A percentile compares a stretch with the other conserved stretches of the same genome.
phyloP scores from a whole-genome alignment of 1,140 invertebrate species.

The Riptortus pedestris region DNA sequence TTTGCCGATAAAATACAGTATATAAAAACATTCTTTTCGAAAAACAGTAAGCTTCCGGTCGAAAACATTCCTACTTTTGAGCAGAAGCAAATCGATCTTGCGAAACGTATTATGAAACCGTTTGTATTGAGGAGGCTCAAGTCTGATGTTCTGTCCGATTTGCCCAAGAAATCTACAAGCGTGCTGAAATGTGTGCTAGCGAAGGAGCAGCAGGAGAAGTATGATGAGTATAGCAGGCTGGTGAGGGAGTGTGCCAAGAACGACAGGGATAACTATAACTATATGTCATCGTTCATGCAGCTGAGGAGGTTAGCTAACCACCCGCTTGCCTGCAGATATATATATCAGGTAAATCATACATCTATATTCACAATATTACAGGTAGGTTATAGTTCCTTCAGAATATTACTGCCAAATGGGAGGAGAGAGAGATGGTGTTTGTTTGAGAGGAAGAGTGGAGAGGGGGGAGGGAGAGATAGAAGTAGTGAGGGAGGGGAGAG shows the following conservation, averaged over 20 bases:
- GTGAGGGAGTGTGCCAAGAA: constrained; percentile 50
- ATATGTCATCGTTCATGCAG: constrained; percentile 73
- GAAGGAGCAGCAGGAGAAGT: constrained; percentile 58
- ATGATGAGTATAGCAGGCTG: constrained; percentile 59
- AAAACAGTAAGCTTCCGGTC: constrained; percentile 36
- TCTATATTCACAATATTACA: too few relatives aligned
- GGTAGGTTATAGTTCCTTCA: too few relatives aligned
- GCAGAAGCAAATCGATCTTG: constrained; percentile 77
- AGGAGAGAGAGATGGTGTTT: not conserved
- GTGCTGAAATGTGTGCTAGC: constrained; percentile 55
- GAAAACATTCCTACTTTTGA: constrained; percentile 61
- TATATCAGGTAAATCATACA: constrained; percentile 48
- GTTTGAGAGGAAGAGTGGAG: not conserved
- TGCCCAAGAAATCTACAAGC: constrained; percentile 67
- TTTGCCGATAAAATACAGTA: constrained; percentile 81
- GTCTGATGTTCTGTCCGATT: constrained; percentile 65
- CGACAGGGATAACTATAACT: constrained; percentile 25
- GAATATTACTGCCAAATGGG: too few relatives aligned
- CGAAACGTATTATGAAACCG: constrained; percentile 90
- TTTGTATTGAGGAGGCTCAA: constrained; percentile 89
- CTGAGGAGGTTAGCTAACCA: constrained; percentile 82
- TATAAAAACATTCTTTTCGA: constrained; percentile 73
- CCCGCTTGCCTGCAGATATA: constrained; percentile 65
- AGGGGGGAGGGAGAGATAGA: constrained; percentile 17
- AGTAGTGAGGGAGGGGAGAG: too few relatives aligned